These are phyloP conservation scores for Gopherus evgoodei DNA, from an alignment of 2,113 vertebrate species.

Conservation along the genomic window DNA sequence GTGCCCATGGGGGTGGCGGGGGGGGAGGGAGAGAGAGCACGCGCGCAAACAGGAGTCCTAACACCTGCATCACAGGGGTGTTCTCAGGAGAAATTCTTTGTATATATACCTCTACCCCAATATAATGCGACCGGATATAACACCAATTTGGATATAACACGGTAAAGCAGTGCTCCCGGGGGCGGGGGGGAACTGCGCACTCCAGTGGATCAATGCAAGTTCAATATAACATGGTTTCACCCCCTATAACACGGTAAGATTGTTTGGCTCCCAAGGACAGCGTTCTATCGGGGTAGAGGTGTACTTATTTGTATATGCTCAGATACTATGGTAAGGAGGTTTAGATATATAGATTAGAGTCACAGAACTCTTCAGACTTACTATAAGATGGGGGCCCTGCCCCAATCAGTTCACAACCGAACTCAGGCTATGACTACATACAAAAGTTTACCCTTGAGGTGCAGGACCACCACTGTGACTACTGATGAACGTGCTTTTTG, in stretches of 20 bases:
- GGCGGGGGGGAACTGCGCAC: no score
- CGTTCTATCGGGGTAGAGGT: no score
- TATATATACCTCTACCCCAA: background rate
- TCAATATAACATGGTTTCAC: no score
- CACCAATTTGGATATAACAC: no score
- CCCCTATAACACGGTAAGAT: no score
- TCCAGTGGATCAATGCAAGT: no score
- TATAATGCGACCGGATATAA: no score
- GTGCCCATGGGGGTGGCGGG: no score
- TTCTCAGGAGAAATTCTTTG: background rate
- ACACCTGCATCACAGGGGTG: background rate
- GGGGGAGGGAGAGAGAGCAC: background rate
- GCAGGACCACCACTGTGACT: background rate
- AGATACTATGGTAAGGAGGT: background rate
- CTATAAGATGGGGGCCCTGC: no score
- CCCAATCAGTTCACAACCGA: background rate
- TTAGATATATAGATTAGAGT: background rate
- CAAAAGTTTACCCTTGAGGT: background rate
- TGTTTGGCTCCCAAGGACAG: no score
- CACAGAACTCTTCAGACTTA: background rate
- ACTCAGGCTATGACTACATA: background rate
- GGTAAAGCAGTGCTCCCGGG: no score
- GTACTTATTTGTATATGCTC: background rate
- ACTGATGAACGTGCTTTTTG: fast-evolving
- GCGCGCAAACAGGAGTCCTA: background rate